Evolutionary conservation across 2,888 invertebrate species (phyloP), one percentile per base, ranked within the genome.

Genomic region (Leptinotarsa peninsularis): DNA sequence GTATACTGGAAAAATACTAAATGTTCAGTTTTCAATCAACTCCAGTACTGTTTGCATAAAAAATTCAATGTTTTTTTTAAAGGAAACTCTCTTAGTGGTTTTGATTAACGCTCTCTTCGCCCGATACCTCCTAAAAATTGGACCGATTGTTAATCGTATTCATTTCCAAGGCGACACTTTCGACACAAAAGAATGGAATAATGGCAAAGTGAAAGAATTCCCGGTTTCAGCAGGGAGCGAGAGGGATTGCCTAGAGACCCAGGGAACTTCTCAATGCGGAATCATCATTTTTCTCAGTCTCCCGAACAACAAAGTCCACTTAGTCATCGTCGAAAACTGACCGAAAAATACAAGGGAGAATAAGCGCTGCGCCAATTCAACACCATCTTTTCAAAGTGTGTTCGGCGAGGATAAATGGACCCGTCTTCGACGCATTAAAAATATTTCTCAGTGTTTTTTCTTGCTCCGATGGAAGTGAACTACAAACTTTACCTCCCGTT

Each of bases 251-350:
- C 78, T 81, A 80, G 85, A 85, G 86, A 86, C 85, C 85, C 83
- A 80, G 86, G 86, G 85, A 86, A 87, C 85, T 87, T 85, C 85
- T 87, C 87, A 86, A 87, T 87, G 88, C 87, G 87, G 88, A 88
- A 89, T 88, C 88, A 88, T 89, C 88, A 90, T 90, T 89, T 89
- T 88, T 90, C 90, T 89, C 88, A 88, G 89, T 89, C 89, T 86
- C 84, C 84, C 86, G 88, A 89, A 89, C 90, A 89, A 89, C 89
- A 87, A 89, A 90, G 88, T 89, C 88, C 89, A 89, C 89, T 89
- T 89, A 89, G 89, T 89, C 89, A 89, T 88, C 87, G 89, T 88
- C 88, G 86, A 87, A 85, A 83, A 82, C 83, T 84, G 86, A 84
- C 84, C 85, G 85, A 85, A 86, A 85, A 86, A 86, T 85, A 83